phyloP scores from a whole-genome alignment of 2,113 vertebrate genomes.

The Sinocyclocheilus rhinocerous region DNA sequence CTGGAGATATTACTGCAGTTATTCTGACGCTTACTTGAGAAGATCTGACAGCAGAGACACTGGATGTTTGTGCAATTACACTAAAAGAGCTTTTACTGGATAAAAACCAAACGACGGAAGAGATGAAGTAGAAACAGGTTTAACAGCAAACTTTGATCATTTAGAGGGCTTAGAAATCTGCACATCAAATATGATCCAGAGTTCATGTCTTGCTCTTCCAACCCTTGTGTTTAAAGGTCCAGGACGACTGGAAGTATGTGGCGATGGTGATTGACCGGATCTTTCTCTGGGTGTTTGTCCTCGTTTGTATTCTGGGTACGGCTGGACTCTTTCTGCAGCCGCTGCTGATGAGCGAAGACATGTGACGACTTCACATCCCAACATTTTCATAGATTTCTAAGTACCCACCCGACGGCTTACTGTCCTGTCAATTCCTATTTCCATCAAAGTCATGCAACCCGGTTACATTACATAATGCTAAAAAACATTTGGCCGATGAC shows the following conservation, averaged over 20 bases:
- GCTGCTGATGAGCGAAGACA: conserved; percentile 83
- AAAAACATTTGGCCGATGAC: neutral
- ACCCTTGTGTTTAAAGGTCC: conserved; percentile 77
- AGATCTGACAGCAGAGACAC: too few relatives aligned
- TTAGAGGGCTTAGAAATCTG: neutral
- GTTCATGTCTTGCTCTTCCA: neutral
- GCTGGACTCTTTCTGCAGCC: conserved; percentile 95
- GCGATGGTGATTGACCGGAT: conserved; percentile 99
- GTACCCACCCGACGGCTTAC: neutral
- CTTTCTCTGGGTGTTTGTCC: conserved; percentile 96
- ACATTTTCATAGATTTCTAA: too few relatives aligned
- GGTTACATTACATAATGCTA: neutral
- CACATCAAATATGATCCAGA: neutral
- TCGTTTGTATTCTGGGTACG: conserved; percentile 95
- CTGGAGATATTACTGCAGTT: too few relatives aligned
- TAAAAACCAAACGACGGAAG: neutral
- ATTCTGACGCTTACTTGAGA: neutral
- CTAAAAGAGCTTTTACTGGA: neutral
- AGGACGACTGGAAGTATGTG: conserved; percentile 98
- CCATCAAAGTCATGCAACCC: neutral
- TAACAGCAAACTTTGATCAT: neutral
- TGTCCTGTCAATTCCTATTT: neutral
- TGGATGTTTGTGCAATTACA: neutral
- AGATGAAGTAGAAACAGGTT: neutral
- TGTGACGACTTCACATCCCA: conserved; percentile 59